phyloP scores from a whole-genome alignment of 2,888 invertebrate genomes.

The Chrysotoxum bicinctum region DNA sequence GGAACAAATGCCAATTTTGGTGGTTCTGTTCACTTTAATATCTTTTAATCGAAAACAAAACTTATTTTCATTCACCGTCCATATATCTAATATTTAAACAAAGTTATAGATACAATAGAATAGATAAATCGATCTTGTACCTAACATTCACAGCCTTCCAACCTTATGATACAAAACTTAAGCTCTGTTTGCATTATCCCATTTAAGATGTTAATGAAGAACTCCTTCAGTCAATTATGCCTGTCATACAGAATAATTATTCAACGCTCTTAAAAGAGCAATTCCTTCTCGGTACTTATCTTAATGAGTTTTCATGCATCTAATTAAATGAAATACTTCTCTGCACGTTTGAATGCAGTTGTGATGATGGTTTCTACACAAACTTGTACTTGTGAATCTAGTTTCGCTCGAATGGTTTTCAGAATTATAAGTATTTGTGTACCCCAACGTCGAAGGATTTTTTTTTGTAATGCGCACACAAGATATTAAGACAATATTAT shows the following conservation, averaged over 20 bases:
- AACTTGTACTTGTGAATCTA: slow-evolving; percentile 13
- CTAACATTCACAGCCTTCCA: background rate
- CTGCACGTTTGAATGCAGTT: slow-evolving; percentile 33
- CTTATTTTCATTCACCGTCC: background rate
- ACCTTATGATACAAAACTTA: background rate
- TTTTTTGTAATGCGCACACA: background rate
- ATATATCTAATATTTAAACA: too few relatives aligned
- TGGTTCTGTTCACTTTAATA: too few relatives aligned
- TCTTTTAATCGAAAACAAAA: background rate
- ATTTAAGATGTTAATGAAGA: slow-evolving; percentile 42
- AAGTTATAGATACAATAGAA: background rate
- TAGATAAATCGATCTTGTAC: slow-evolving; percentile 1
- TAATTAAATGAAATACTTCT: slow-evolving; percentile 80
- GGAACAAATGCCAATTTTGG: too few relatives aligned
- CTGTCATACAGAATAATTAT: slow-evolving; percentile 64
- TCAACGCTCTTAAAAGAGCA: slow-evolving; percentile 60
- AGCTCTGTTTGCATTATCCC: slow-evolving; percentile 37
- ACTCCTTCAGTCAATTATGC: slow-evolving; percentile 53
- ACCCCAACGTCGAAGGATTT: background rate
- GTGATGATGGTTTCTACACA: slow-evolving; percentile 14
- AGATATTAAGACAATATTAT: background rate
- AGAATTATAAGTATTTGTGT: background rate
- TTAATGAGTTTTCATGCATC: slow-evolving; percentile 81
- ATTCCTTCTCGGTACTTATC: slow-evolving; percentile 77
- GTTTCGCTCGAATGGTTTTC: slow-evolving; percentile 16